phyloP scores from a whole-genome alignment of 2,888 invertebrate species.

The Eristalis arbustorum region DNA sequence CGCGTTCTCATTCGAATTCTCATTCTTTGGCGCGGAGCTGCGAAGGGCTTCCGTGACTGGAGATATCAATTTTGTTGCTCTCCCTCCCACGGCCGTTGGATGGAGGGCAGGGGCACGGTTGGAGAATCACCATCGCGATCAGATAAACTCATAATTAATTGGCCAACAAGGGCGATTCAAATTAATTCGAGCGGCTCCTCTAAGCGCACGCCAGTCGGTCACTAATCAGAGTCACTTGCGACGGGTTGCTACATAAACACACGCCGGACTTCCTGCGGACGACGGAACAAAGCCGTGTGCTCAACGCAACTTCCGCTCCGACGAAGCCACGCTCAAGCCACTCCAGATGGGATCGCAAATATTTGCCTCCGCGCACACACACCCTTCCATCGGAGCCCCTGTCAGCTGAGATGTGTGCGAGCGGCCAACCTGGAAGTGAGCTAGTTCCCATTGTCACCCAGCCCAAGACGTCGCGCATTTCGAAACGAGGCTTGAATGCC shows the following conservation, averaged over 20 bases:
- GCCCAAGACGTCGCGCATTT: constrained; percentile 8
- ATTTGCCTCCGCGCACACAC: not conserved
- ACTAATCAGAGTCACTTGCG: no score
- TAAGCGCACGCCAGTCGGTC: no score
- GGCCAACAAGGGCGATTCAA: constrained; percentile 58
- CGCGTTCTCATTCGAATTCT: constrained; percentile 13
- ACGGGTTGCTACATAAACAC: no score
- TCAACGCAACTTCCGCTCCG: no score
- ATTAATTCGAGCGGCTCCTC: not conserved
- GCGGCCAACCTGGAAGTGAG: constrained; percentile 32
- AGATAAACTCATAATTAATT: constrained; percentile 55
- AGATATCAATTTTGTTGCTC: constrained; percentile 54
- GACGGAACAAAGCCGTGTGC: no score
- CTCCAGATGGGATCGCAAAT: not conserved
- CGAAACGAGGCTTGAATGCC: constrained; percentile 7
- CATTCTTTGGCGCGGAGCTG: not conserved
- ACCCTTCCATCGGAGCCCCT: not conserved
- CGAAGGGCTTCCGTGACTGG: constrained; percentile 51
- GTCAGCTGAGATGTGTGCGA: not conserved
- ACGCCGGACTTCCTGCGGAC: no score
- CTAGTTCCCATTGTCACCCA: constrained; percentile 40
- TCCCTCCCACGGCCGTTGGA: not conserved
- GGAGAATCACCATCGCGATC: constrained; percentile 39
- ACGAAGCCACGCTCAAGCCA: no score
- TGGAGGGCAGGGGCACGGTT: not conserved